Evolutionary conservation across 2,888 invertebrate species (phyloP), one percentile per base, ranked within the genome.

Genomic region (Diarsia brunnea): DNA sequence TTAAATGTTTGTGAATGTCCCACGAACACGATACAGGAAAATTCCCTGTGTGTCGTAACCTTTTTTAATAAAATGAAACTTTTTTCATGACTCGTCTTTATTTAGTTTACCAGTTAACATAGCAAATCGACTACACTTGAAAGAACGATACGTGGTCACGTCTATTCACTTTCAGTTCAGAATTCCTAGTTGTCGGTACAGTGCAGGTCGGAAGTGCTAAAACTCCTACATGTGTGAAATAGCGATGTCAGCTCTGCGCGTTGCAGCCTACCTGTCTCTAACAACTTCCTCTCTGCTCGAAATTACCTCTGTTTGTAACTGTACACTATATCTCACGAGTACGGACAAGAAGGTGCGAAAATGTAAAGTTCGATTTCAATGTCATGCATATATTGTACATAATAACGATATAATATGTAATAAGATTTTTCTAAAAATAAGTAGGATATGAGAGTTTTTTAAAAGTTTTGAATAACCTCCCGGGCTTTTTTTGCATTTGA

Each of bases 231-330:
- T 61, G 68, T 73, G 70, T 73, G 61, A 78, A 73, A 71, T 31
- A 65, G 27, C 43, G 24, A 49, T 51, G 55, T 65, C 31, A n/a
- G 43, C 31, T 70, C n/a, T 21, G 51, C 31, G 55, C 58, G 12
- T 24, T 38, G 24, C n/a, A 51, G 58, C 21, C 47, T 61, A 19
- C 68, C 66, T 43, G 60, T 31, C 58, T 60, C 45, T 81, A 73
- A 81, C 70, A 64, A 82, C 64, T 82, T 82, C 82, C 81, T 82
- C 21, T 55, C 16, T 21, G n/a, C 53, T 64, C n/a, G 38, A 76
- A 72, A 76, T 66, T 66, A 76, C 24, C 61, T 51, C 53, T 69
- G 45, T 51, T 49, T 72, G 51, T 21, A 31, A 58, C 58, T 79
- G 58, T 78, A 14, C 53, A n/a, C 24, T 60, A 19, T 4, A 19